Evolutionary conservation across 2,888 invertebrate species (phyloP), one percentile per base, ranked within the genome.

Genomic region (Epinotia demarniana): DNA sequence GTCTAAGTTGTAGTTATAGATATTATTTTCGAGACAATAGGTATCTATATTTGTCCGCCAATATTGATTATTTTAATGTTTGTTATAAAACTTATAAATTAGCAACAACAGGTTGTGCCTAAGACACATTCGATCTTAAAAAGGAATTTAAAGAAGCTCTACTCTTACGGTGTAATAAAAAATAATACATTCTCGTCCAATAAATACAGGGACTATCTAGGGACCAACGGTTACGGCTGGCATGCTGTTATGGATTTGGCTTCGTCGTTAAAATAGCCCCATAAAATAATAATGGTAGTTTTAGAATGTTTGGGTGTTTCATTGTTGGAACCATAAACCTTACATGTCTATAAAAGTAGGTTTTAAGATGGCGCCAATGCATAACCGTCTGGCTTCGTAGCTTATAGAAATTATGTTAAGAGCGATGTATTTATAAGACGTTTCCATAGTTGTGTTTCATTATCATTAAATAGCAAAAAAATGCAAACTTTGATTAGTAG

Each of bases 231-330:
- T 66, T 66, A 49, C 60, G 60, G 55, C 72, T 49, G 61, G 61
- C 72, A 55, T 62, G 71, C 66, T 75, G 75, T 75, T 75, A 75
- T 75, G 72, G 75, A 80, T 80, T 68, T 72, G 77, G 73, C 74
- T 67, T 78, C 83, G 79, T 83, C 83, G 81, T 83, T 85, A 84
- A 85, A 84, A 73, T 79, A 68, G 68, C 67, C 77, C 68, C 78
- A 78, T 78, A 78, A 77, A 79, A 75, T 72, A 72, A 72, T 75
- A 75, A 75, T 75, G 61, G 63, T 74, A 58, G 76, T 73, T 77
- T 68, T 61, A 74, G 67, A 74, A 71, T 77, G 74, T 74, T 74
- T 66, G 72, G 62, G 55, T 55, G 75, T 72, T 75, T 72, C 72
- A 75, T 67, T 72, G 72, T 75, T 67, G 75, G 66, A 46, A 53